Base-by-base conservation (phyloP, 2,113 vertebrate genomes). In the Hydrochoerus hydrochaeris region DNA sequence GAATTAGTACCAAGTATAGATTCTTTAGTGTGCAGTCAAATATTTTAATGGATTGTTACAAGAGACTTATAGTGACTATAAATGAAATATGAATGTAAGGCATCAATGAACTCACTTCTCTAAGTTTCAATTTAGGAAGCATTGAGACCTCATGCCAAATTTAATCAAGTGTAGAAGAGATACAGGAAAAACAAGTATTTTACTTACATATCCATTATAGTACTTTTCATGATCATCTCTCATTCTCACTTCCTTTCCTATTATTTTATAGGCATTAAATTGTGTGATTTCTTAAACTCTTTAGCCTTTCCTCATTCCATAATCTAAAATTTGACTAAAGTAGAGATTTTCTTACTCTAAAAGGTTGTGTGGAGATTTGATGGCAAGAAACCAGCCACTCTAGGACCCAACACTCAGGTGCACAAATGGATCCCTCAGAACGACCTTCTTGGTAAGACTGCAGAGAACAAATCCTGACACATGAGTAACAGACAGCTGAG, bases 401-500 rank as follows among this genome's bases (percentile, higher is more conserved):
- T 99, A 84, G 98, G 98, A 13, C 54, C 98, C 13, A 99, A 99
- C 93, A 99, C 99, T 0, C 98, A 92, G 80, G 22, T 99, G 78
- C 99, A 97, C 91, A 97, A 99, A 57, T 99, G 99, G 99, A 97
- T 99, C 81, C 99, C 99, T 63, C 99, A 99, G 93, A 99, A 99
- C 78, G 99, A 99, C 95, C 98, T 99, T 81, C 98, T 99, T 8
- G 99, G 99, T 99, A 92, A 98, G 98, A 35, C 7, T 32, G 7
- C 41, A 9, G 46, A 32, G 7, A 46, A 2, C 57, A 67, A 41
- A 44, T 19, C 5, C 49, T n/a, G 54, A 6, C 46, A 65, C 9
- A 44, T 32, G 11, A 57, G 11, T 14, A 41, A 58, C 54, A 54
- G 13, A 17, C 54, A 16, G 54, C 16, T 54, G 54, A 54, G 54